phyloP scores from a whole-genome alignment of 2,888 invertebrate genomes.

The Alviniconcha strummeri region DNA sequence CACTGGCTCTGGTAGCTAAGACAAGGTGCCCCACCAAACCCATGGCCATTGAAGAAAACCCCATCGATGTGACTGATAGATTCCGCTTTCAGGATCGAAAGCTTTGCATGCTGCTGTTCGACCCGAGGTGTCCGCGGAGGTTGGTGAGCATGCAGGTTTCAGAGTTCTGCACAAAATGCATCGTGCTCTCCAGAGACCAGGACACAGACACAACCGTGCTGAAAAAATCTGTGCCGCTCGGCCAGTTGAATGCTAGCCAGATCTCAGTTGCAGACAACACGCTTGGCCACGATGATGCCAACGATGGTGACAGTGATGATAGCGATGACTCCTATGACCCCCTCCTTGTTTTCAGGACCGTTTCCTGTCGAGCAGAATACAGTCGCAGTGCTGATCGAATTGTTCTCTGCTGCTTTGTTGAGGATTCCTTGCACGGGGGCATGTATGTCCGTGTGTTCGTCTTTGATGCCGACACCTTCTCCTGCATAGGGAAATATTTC shows the following conservation, averaged over 20 bases:
- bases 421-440: conserved; percentile 10
- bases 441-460: conserved; percentile 14
- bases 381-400: conserved; percentile 16
- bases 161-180: conserved; percentile 39
- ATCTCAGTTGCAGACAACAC: conserved; percentile 5
- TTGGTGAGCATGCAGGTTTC: conserved; percentile 37
- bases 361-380: conserved; percentile 13
- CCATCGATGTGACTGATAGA: conserved; percentile 29
- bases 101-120: conserved; percentile 37
- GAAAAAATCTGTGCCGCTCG: conserved; percentile 13
- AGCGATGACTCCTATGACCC: conserved; percentile 12
- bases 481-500: conserved; percentile 15
- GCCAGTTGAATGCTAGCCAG: conserved; percentile 10
- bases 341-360: conserved; percentile 7
- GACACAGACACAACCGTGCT: conserved; percentile 8
- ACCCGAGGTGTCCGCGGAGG: conserved; percentile 33
- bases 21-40: conserved; percentile 22
- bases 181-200: conserved; percentile 16
- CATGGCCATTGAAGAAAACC: conserved; percentile 24
- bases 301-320: neutral
- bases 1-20: conserved; percentile 35
- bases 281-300: neutral
- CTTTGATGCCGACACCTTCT: conserved; percentile 15
- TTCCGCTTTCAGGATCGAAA: conserved; percentile 39
- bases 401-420: conserved; percentile 7